Percentiles rank a stretch among this genome's conserved stretches.
Conservation (phyloP, 2,113 vertebrate species). For the Dipodomys merriami region DNA sequence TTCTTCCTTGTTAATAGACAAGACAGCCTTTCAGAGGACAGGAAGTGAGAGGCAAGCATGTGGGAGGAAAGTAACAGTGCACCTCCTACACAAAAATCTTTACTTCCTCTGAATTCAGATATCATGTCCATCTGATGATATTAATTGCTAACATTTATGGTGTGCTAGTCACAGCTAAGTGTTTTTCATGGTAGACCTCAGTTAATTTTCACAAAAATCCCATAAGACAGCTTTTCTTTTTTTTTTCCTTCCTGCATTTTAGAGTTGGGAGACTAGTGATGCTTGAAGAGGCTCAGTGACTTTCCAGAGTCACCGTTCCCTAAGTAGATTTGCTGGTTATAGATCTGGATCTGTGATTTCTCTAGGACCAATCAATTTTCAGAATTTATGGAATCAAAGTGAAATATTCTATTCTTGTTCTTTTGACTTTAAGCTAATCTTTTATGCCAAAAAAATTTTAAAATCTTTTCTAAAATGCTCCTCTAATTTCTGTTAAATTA, state of each 20-base stretch:
- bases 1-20: constrained; percentile 46
- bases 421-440: background rate
- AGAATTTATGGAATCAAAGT: background rate
- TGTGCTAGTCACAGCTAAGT: background rate
- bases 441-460: background rate
- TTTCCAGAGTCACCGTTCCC: background rate
- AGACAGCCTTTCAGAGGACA: constrained; percentile 53
- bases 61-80: constrained; percentile 40
- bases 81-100: constrained; percentile 10
- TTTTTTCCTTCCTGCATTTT: background rate
- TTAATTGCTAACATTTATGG: background rate
- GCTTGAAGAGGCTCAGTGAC: no score
- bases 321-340: background rate
- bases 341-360: background rate
- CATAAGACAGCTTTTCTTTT: background rate
- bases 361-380: background rate
- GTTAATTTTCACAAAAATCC: constrained; percentile 18
- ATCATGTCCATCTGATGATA: background rate
- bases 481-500: background rate
- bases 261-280: background rate
- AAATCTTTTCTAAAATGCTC: background rate
- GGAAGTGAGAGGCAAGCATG: constrained; percentile 59
- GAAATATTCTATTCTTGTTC: background rate
- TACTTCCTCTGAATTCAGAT: constrained; percentile 40
- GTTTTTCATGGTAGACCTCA: background rate